Percentiles rank a stretch among this genome's conserved stretches.
Conservation (phyloP, 2,888 invertebrate genomes). For the Opisthograptis luteolata region DNA sequence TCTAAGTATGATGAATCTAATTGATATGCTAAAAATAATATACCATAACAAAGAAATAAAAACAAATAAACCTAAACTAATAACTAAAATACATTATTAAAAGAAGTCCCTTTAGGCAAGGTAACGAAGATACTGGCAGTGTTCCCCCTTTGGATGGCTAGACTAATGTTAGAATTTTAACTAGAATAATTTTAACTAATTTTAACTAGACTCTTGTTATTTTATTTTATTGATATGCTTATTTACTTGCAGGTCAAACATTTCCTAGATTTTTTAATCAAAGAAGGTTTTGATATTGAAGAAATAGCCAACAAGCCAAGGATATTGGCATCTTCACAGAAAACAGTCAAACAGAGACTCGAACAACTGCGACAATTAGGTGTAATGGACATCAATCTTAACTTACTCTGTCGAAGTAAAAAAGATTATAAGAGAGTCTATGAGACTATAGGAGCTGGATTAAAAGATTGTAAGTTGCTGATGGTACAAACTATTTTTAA, state of each 20-base stretch:
- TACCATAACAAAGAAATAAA: too few species aligned
- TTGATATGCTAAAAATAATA: too few species aligned
- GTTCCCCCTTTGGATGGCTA: too few species aligned
- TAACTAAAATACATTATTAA: too few species aligned
- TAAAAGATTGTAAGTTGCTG: slow-evolving; percentile 10
- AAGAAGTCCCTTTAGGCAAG: too few species aligned
- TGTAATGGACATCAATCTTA: slow-evolving; percentile 75
- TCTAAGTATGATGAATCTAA: too few species aligned
- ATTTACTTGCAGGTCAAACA: slow-evolving; percentile 78
- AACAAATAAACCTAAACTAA: too few species aligned
- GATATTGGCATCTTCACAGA: slow-evolving; percentile 81
- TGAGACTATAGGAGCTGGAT: slow-evolving; percentile 49
- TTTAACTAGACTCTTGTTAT: too few species aligned
- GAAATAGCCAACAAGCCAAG: slow-evolving; percentile 83
- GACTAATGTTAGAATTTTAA: too few species aligned
- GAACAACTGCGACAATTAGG: slow-evolving; percentile 75
- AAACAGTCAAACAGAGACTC: slow-evolving; percentile 81
- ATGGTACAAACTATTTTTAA: background rate
- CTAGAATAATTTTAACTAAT: too few species aligned
- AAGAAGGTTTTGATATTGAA: slow-evolving; percentile 78
- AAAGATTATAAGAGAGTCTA: slow-evolving; percentile 82
- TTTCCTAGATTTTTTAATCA: slow-evolving; percentile 83
- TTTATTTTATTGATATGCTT: too few species aligned
- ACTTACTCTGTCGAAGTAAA: slow-evolving; percentile 82
- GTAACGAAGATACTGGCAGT: too few species aligned